Percentiles rank a stretch among this genome's conserved stretches.
phyloP scores from a whole-genome alignment of 2,888 invertebrate genomes.

The Thalpophila matura region DNA sequence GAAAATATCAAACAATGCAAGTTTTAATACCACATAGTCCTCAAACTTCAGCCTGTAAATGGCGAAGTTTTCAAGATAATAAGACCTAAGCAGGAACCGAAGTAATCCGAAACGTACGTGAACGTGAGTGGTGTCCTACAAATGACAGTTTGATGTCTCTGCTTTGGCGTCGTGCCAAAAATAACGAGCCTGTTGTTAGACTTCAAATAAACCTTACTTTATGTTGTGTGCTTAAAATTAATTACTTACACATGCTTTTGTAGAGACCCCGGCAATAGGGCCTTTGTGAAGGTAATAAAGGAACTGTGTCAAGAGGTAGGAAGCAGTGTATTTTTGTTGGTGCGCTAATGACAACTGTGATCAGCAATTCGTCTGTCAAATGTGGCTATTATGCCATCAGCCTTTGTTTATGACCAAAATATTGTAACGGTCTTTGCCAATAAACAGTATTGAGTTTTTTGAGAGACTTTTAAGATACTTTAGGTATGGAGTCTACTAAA shows the following conservation, averaged over 20 bases:
- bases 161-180: slow-evolving; percentile 61
- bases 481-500: too few relatives aligned
- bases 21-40: background rate
- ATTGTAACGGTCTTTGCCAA: too few relatives aligned
- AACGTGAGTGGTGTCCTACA: slow-evolving; percentile 53
- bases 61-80: slow-evolving; percentile 52
- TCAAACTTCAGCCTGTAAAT: slow-evolving; percentile 30
- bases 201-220: slow-evolving; percentile 54
- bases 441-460: too few relatives aligned
- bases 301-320: slow-evolving; percentile 36
- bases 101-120: slow-evolving; percentile 58
- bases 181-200: slow-evolving; percentile 54
- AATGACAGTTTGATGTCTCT: slow-evolving; percentile 64
- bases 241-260: slow-evolving; percentile 45
- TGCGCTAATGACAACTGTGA: slow-evolving; percentile 20
- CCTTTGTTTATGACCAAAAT: too few relatives aligned
- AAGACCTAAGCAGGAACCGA: slow-evolving; percentile 38
- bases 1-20: slow-evolving; percentile 18
- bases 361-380: background rate
- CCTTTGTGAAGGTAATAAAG: slow-evolving; percentile 24
- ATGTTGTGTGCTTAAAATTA: slow-evolving; percentile 44
- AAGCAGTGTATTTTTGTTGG: slow-evolving; percentile 11
- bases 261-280: slow-evolving; percentile 5
- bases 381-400: background rate
- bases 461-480: too few relatives aligned